phyloP scores from a whole-genome alignment of 1,140 invertebrate genomes.

The Hormaphis cornu region DNA sequence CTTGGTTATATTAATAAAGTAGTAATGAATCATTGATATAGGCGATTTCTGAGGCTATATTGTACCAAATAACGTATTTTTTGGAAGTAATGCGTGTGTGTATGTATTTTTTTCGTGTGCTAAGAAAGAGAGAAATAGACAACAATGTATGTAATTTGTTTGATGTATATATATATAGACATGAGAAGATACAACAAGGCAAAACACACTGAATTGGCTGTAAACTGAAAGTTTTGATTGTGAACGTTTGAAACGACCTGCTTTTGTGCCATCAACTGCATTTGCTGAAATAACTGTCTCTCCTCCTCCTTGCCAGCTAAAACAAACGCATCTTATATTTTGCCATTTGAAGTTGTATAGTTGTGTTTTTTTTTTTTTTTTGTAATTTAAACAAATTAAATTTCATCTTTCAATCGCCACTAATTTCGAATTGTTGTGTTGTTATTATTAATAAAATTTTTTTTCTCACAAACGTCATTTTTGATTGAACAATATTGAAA shows the following conservation, averaged over 20 bases:
- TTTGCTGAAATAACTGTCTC: slow-evolving; percentile 88
- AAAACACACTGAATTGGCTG: slow-evolving; percentile 33
- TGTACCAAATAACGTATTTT: not conserved
- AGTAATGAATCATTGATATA: not conserved
- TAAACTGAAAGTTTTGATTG: slow-evolving; percentile 30
- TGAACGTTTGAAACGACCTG: slow-evolving; percentile 55
- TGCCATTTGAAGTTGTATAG: not conserved
- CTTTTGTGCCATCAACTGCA: slow-evolving; percentile 90
- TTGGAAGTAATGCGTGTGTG: slow-evolving; percentile 1
- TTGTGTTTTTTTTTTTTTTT: not conserved
- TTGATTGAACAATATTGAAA: not conserved
- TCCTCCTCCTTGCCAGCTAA: slow-evolving; percentile 86
- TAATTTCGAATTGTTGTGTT: not conserved
- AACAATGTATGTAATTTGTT: too few species aligned
- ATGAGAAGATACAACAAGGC: slow-evolving; percentile 32
- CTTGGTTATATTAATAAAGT: slow-evolving; percentile 15
- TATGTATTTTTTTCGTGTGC: slow-evolving; percentile 13
- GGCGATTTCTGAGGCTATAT: not conserved
- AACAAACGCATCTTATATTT: slow-evolving; percentile 38
- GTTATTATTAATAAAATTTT: slow-evolving; percentile 14
- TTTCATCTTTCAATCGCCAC: too few species aligned
- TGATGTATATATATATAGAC: slow-evolving; percentile 1
- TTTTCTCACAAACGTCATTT: not conserved
- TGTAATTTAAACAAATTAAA: not conserved
- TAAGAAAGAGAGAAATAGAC: slow-evolving; percentile 21